Evolutionary conservation across 2,888 invertebrate genomes (phyloP).

Genomic region (Drosophila macrothrix): DNA sequence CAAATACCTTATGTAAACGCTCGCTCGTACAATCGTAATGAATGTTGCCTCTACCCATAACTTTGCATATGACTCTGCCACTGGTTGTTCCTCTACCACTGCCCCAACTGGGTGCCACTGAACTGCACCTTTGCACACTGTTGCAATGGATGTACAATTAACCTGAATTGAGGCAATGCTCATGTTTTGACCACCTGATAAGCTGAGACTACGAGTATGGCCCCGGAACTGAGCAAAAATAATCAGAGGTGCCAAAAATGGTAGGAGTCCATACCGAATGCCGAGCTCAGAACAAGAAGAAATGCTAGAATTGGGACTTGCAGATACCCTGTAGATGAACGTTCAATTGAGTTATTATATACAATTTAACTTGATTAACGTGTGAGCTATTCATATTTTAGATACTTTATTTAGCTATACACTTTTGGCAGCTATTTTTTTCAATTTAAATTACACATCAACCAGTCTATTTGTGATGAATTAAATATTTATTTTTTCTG

Average conservation of each 20-base stretch:
- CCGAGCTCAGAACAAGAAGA: neutral
- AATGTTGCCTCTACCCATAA: constrained; percentile 19
- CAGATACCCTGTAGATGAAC: constrained; percentile 1
- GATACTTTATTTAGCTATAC: neutral
- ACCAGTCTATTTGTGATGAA: too few species aligned
- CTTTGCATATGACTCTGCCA: neutral
- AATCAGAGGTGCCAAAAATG: constrained; percentile 20
- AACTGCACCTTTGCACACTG: constrained; percentile 15
- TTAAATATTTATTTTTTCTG: neutral
- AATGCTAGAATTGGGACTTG: neutral
- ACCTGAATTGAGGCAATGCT: constrained; percentile 76
- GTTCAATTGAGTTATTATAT: neutral
- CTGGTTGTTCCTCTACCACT: neutral
- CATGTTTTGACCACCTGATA: constrained; percentile 61
- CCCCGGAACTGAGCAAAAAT: constrained; percentile 46
- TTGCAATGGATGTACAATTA: constrained; percentile 68
- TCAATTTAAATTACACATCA: too few species aligned
- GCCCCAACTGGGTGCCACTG: neutral
- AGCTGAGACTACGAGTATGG: constrained; percentile 32
- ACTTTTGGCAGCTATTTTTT: neutral
- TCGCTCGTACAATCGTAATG: constrained; percentile 37
- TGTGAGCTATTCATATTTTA: neutral
- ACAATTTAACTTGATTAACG: rapidly evolving
- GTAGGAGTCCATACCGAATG: neutral
- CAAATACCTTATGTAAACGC: constrained; percentile 55